Evolutionary conservation across 1,140 invertebrate species (phyloP), one percentile per base, ranked within the genome.

Genomic region (Trichonephila inaurata): DNA sequence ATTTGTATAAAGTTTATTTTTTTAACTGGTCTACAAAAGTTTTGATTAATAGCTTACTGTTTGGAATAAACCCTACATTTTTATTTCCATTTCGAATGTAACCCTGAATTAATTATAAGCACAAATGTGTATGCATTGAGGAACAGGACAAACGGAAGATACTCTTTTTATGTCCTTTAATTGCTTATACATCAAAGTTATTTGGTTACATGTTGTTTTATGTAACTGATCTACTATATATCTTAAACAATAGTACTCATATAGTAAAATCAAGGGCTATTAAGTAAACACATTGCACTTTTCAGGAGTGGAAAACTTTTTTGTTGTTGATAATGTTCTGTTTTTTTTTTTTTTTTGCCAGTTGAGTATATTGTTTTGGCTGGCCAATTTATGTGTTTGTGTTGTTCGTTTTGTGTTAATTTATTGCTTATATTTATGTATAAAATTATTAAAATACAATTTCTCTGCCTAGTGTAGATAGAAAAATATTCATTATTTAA

Each of bases 331-430:
- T 58, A 51, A 61, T 86, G 83, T 77, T 60, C 18, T 72, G 40
- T 44, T 14, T 61, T 69, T 69, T 33, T 69, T 69, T 33, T 18
- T 81, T 44, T 58, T 60, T 18, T 91, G 89, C 89, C 89, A 91
- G 89, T 81, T 61, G 18, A 82, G 19, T 81, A 12, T 82, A 62
- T 14, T 62, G 72, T 91, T 18, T 91, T 91, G 24, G 24, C 72
- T 91, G 77, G 89, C 21, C 89, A 58, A 82, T 91, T 90, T 61
- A 19, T 91, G 89, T 91, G n/a, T 81, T 69, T 81, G 66, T 90
- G 21, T 90, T 90, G 33, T 66, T 24, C 10, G 16, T 89, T 89
- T 6, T 91, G 89, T 91, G 89, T 91, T 91, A 91, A 91, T 91
- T 91, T 91, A 91, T 91, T 91, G 40, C 62, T 60, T 51, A 51